These are phyloP conservation scores for Macrochelys suwanniensis DNA, from an alignment of 2,797 vertebrate species.

Conservation along the genomic window DNA sequence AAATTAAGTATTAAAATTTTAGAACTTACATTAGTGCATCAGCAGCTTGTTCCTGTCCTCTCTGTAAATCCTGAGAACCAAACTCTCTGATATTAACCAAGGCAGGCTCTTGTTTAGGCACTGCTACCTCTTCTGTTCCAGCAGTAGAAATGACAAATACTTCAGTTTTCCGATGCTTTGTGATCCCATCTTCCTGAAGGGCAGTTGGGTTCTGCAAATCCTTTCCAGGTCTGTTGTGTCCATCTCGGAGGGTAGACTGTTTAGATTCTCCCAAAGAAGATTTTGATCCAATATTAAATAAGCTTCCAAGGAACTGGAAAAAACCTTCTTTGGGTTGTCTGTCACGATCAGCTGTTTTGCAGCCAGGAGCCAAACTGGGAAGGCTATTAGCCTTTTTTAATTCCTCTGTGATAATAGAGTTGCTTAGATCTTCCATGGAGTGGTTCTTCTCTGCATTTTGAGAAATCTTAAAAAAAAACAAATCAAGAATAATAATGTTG, in stretches of 20 bases:
- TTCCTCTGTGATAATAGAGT: slow-evolving; percentile 73
- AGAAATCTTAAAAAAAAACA: slow-evolving; percentile 71
- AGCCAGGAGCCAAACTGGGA: slow-evolving; percentile 69
- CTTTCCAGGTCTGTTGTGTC: slow-evolving; percentile 68
- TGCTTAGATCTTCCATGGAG: slow-evolving; percentile 74
- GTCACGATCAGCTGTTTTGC: slow-evolving; percentile 74
- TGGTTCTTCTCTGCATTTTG: slow-evolving; percentile 75
- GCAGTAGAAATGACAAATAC: neutral
- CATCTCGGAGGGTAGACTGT: slow-evolving; percentile 69
- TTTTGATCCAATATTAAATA: slow-evolving; percentile 84
- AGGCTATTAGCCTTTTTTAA: slow-evolving; percentile 78
- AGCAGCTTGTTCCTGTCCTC: slow-evolving; percentile 50
- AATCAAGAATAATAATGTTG: neutral
- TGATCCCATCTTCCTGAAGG: neutral
- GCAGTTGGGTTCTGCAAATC: slow-evolving; percentile 45
- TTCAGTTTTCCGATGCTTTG: neutral
- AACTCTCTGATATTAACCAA: slow-evolving; percentile 46
- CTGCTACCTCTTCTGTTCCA: neutral
- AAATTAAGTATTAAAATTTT: neutral
- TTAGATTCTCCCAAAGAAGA: slow-evolving; percentile 78
- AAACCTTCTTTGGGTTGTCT: slow-evolving; percentile 83
- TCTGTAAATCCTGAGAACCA: slow-evolving; percentile 46
- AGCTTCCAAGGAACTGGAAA: slow-evolving; percentile 85
- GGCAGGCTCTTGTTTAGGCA: slow-evolving; percentile 32
- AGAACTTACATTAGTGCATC: slow-evolving; percentile 77